Evolutionary conservation across 2,113 vertebrate species (phyloP).

Genomic region (Malaclemys terrapin): DNA sequence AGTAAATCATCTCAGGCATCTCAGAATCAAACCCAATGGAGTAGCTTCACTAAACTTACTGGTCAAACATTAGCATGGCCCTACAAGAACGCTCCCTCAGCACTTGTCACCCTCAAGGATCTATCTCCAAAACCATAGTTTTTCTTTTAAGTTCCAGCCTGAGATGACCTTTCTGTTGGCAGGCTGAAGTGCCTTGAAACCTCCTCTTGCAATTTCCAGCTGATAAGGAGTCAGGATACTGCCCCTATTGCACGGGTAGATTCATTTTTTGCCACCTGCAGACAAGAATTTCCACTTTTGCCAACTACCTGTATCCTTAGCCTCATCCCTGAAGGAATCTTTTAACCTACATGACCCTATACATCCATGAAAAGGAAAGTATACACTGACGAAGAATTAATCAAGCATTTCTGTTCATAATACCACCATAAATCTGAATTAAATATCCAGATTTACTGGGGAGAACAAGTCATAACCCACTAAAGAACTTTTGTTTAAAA

Average conservation of each 20-base stretch:
- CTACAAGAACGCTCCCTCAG: neutral
- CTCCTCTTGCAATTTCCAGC: neutral
- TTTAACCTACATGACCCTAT: neutral
- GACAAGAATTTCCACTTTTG: neutral
- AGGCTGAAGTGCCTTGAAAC: neutral
- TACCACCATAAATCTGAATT: neutral
- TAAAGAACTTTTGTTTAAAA: neutral
- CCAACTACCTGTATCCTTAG: neutral
- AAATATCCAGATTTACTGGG: neutral
- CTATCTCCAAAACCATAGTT: neutral
- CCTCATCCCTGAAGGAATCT: neutral
- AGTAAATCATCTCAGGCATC: neutral
- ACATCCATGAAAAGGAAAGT: neutral
- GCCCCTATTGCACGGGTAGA: neutral
- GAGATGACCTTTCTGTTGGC: neutral
- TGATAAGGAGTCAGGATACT: neutral
- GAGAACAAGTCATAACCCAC: neutral
- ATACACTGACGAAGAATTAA: neutral
- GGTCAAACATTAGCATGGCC: neutral
- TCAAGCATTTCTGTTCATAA: neutral
- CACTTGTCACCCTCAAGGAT: neutral
- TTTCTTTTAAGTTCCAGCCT: neutral
- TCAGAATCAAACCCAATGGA: neutral
- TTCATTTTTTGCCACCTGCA: rapidly evolving
- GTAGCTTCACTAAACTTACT: neutral